These are phyloP conservation scores for Tyto alba DNA, from an alignment of 2,113 vertebrate genomes.

Conservation along the genomic window DNA sequence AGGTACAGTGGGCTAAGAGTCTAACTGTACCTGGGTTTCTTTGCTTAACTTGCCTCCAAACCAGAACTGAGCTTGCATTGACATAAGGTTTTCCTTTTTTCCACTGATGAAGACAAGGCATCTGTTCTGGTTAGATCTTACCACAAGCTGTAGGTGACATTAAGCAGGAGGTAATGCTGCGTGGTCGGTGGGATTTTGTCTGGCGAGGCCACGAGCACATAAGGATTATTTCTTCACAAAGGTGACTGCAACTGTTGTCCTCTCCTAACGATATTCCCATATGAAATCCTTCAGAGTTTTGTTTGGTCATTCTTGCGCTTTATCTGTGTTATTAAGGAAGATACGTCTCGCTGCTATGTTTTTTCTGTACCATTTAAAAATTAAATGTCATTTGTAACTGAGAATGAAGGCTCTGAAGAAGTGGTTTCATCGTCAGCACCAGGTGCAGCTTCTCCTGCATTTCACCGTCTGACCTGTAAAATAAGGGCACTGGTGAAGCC, in stretches of 20 bases:
- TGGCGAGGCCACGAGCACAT: background rate
- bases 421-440: background rate
- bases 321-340: background rate
- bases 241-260: background rate
- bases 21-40: background rate
- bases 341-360: background rate
- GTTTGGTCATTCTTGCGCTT: background rate
- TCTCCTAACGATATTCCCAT: background rate
- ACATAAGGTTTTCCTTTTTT: background rate
- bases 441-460: background rate
- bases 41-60: background rate
- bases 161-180: background rate
- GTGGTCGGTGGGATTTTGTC: background rate
- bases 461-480: background rate
- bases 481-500: background rate
- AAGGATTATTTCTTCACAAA: background rate
- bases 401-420: background rate
- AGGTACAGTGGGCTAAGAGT: background rate
- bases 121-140: background rate
- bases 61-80: background rate
- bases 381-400: background rate
- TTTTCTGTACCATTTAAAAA: background rate
- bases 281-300: background rate
- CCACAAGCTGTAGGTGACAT: fast-evolving
- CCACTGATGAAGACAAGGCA: background rate